phyloP scores from a whole-genome alignment of 2,888 invertebrate species.

The Saturnia japonica region DNA sequence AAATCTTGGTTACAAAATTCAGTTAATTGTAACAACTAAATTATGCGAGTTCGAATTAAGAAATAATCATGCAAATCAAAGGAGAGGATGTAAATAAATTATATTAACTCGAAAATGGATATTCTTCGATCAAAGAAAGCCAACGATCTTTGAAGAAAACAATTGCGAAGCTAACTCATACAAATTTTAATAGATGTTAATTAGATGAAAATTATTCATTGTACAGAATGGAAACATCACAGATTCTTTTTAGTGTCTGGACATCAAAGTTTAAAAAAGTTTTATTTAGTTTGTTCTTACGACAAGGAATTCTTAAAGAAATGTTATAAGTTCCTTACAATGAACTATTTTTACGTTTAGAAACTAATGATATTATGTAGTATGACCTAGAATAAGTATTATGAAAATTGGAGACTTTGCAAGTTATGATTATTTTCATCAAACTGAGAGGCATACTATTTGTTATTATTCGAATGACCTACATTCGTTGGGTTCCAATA shows the following conservation, averaged over 20 bases:
- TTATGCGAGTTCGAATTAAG: conserved; percentile 15
- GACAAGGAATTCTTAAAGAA: background rate
- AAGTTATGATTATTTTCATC: no score
- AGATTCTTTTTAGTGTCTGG: background rate
- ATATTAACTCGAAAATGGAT: conserved; percentile 2
- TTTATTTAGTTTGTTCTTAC: background rate
- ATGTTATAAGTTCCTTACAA: background rate
- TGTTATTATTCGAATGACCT: no score
- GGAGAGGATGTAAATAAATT: background rate
- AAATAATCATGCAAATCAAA: background rate
- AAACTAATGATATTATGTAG: background rate
- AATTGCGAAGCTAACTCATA: conserved; percentile 6
- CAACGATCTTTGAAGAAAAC: conserved; percentile 5
- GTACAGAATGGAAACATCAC: background rate
- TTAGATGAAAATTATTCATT: background rate
- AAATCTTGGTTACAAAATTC: conserved; percentile 1
- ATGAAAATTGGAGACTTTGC: no score
- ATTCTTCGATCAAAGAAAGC: background rate
- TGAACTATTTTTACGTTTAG: background rate
- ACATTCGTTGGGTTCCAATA: no score
- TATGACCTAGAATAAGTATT: background rate
- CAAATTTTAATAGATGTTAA: conserved; percentile 1
- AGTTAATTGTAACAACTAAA: conserved; percentile 7
- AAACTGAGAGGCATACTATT: no score
- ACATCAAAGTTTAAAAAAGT: background rate